These are phyloP conservation scores for Blastomussa wellsi DNA, from an alignment of 92 coral and sea anemone genomes.

Conservation along the genomic window DNA sequence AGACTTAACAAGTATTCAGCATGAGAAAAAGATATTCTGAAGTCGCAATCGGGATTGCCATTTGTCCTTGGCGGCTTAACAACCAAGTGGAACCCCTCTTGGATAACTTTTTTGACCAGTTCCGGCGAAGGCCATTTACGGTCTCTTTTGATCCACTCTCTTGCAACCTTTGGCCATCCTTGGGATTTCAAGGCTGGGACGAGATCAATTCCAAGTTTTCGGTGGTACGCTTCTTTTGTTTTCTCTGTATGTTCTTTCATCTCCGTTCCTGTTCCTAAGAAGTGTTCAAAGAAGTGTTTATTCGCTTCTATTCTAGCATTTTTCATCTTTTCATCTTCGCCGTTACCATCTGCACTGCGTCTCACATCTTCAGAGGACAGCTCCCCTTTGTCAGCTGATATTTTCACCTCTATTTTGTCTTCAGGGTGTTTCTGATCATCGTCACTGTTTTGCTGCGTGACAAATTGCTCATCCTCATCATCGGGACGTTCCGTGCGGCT, in stretches of 20 bases:
- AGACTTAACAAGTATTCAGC: no score
- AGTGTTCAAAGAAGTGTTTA: neutral
- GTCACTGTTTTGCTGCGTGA: neutral
- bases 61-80: conserved; percentile 60
- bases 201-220: conserved; percentile 39
- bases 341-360: neutral
- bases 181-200: conserved; percentile 75
- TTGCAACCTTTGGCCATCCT: conserved; percentile 92
- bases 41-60: conserved; percentile 55
- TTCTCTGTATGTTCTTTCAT: neutral
- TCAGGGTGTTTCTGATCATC: neutral
- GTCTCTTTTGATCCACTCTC: conserved; percentile 64
- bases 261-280: neutral
- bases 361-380: neutral
- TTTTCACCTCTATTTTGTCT: neutral
- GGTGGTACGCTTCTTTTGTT: neutral
- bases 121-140: conserved; percentile 77
- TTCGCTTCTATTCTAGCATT: no score
- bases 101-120: conserved; percentile 45
- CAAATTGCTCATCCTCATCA: neutral
- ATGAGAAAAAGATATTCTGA: no score
- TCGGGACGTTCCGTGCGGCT: neutral
- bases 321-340: neutral
- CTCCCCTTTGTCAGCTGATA: neutral
- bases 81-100: conserved; percentile 70